Conservation (phyloP, 2,888 invertebrate genomes). For the Mythimna albipuncta region DNA sequence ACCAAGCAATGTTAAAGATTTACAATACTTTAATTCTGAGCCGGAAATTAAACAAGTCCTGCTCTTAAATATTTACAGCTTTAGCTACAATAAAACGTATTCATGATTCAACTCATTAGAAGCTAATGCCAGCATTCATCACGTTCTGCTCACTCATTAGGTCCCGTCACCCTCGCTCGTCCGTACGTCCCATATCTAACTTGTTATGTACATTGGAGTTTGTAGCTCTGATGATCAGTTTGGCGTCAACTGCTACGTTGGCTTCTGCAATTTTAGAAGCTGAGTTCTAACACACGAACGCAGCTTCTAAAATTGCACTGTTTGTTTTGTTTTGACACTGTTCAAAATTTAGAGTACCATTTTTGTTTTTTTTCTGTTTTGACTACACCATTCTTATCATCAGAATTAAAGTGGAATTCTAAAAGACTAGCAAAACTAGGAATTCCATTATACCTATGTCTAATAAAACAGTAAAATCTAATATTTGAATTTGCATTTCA, state of each 20-base stretch:
- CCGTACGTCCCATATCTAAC: conserved; percentile 10
- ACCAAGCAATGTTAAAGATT: conserved; percentile 4
- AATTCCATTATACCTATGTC: conserved; percentile 6
- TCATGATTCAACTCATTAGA: conserved; percentile 49
- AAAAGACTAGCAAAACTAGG: background rate
- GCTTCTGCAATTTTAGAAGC: background rate
- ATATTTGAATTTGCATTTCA: conserved; percentile 40
- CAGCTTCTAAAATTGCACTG: too few species aligned
- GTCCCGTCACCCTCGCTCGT: conserved; percentile 1
- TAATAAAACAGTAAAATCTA: conserved; percentile 5
- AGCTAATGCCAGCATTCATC: conserved; percentile 61
- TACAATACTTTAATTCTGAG: conserved; percentile 7
- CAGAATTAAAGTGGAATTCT: background rate
- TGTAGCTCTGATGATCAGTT: conserved; percentile 15
- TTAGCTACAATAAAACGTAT: conserved; percentile 14
- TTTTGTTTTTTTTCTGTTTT: too few species aligned
- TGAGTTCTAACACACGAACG: too few species aligned
- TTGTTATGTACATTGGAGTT: conserved; percentile 14
- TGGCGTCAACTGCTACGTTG: background rate
- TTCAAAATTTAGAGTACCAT: background rate
- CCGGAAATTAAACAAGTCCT: conserved; percentile 39
- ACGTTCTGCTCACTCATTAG: conserved; percentile 55
- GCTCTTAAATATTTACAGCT: conserved; percentile 20
- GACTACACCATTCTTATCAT: too few species aligned
- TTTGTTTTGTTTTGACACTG: background rate